Percentiles rank a stretch among this genome's conserved stretches.
Conservation (phyloP, 2,888 invertebrate species). For the Halocaridina rubra region DNA sequence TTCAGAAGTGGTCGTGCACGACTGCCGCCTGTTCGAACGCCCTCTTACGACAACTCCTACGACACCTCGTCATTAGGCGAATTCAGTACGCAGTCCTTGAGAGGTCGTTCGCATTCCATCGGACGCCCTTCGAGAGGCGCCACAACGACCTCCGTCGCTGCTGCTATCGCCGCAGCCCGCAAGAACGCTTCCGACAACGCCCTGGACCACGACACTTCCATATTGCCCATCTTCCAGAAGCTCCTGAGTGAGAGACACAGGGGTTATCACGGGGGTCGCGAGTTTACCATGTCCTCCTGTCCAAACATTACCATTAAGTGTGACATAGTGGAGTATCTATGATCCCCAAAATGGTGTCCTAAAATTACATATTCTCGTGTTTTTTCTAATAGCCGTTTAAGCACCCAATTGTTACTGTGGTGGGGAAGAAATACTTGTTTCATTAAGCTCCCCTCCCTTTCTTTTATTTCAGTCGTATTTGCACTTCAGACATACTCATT, state of each 20-base stretch:
- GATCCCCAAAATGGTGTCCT: constrained; percentile 29
- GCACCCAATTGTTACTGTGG: too few species aligned
- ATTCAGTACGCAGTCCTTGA: constrained; percentile 43
- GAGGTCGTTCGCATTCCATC: constrained; percentile 51
- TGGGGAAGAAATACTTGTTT: too few species aligned
- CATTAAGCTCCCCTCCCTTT: too few species aligned
- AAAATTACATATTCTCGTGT: too few species aligned
- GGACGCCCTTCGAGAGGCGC: constrained; percentile 38
- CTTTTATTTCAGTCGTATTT: too few species aligned
- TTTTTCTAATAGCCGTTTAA: too few species aligned
- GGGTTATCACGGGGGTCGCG: constrained; percentile 27
- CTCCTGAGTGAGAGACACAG: constrained; percentile 83
- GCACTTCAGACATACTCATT: too few species aligned
- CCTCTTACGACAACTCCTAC: constrained; percentile 35
- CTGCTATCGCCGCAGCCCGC: constrained; percentile 51
- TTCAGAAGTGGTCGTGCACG: constrained; percentile 9
- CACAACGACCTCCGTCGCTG: constrained; percentile 56
- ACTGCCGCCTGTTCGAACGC: constrained; percentile 23
- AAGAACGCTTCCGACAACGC: constrained; percentile 63
- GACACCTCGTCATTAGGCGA: constrained; percentile 13
- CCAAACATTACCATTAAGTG: constrained; percentile 95
- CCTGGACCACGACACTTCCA: constrained; percentile 67
- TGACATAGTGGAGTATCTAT: constrained; percentile 94
- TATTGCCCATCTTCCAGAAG: constrained; percentile 91
- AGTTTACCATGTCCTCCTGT: constrained; percentile 74